Conservation (phyloP, 2,113 vertebrate species). For the Orthonyx spaldingii region DNA sequence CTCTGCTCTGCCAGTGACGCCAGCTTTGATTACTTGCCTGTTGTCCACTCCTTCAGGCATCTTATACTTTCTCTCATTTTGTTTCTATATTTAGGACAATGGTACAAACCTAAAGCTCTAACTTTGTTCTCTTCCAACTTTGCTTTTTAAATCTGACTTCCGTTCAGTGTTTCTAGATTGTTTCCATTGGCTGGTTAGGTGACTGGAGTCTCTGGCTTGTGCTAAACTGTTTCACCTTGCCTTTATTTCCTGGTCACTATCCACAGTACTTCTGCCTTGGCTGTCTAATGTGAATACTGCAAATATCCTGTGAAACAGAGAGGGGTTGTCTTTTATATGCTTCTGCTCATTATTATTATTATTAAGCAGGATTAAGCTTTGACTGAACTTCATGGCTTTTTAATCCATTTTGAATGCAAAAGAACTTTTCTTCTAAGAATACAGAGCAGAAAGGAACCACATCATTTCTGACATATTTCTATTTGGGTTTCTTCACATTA, state of each 20-base stretch:
- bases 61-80: not conserved
- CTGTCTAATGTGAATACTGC: not conserved
- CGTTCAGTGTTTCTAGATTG: not conserved
- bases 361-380: not conserved
- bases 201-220: not conserved
- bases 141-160: not conserved
- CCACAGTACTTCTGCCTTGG: not conserved
- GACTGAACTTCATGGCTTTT: not conserved
- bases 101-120: not conserved
- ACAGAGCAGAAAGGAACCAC: not conserved
- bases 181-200: not conserved
- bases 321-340: not conserved
- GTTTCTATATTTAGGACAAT: not conserved
- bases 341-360: not conserved
- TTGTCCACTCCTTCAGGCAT: slow-evolving; percentile 13
- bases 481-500: not conserved
- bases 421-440: not conserved
- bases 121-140: not conserved
- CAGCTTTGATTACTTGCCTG: slow-evolving; percentile 33
- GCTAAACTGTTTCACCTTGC: not conserved
- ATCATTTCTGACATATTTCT: not conserved
- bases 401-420: not conserved
- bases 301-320: not conserved
- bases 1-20: not conserved
- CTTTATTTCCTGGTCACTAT: not conserved